Base-by-base conservation (phyloP, 2,888 invertebrate species). In the Caenorhabditis uteleia region DNA sequence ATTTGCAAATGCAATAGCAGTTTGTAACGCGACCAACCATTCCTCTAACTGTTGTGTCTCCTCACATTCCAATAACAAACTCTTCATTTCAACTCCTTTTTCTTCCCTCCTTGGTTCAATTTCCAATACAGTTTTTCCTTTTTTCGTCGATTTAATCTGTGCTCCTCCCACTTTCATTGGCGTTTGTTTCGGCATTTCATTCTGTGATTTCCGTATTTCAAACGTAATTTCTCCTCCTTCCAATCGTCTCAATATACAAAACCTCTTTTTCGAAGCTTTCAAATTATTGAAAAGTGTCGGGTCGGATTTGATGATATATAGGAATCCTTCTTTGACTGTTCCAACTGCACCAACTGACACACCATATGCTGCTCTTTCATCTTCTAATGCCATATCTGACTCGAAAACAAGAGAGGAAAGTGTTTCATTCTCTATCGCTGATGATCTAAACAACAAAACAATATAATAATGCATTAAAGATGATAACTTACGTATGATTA, bases 201-300 rank as follows among this genome's bases (percentile, higher is more conserved):
- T 31, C 1, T 68, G 49, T 12, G 60, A 25, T 56, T 69, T 72
- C 16, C 67, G 49, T 12, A 67, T 59, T 46, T 81, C 78, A 29
- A 80, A 56, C 3, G 66, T 60, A 10, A 80, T 70, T 7, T 70
- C 68, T 8, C 75, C 74, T n/a, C 68, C 75, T 36, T 71, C 74
- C 8, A 64, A 44, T 14, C 77, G 50, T 33, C 75, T 39, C 21
- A 80, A 38, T 12, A 77, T 50, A 45, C 80, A 81, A 47, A 71
- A 81, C 23, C 80, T 68, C 33, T 70, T 75, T 54, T 79, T 78
- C 34, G 72, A 74, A 59, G 74, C 67, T 50, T 73, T 77, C n/a
- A 78, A 59, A 45, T 77, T 80, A 36, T 76, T 75, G 20, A 80
- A 64, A 14, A 80, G 68, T 5, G 74, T 69, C 1, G 64, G 57